Evolutionary conservation across 1,140 invertebrate species (phyloP).

Genomic region (Cotesia typhae): DNA sequence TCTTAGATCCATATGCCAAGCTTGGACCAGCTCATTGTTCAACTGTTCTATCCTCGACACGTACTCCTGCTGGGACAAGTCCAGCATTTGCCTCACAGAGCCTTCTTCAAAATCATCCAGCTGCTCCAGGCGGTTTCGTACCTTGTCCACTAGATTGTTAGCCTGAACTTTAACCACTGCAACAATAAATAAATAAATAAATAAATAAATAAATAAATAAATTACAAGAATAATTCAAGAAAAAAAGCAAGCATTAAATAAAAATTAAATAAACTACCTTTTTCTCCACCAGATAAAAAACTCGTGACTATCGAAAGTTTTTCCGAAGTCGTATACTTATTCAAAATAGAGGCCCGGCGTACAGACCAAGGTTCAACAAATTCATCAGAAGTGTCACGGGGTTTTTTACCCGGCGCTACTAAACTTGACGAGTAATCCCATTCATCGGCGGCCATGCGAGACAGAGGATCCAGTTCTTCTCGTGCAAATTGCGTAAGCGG

Average conservation of each 20-base stretch:
- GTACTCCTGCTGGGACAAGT: conserved; percentile 92
- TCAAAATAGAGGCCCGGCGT: conserved; percentile 78
- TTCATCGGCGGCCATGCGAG: conserved; percentile 71
- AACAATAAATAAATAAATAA: conserved; percentile 47
- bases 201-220: conserved; percentile 34
- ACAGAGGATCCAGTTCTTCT: conserved; percentile 73
- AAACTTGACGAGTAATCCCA: conserved; percentile 62
- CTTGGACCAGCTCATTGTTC: conserved; percentile 86
- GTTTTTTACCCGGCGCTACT: conserved; percentile 58
- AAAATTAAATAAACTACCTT: conserved; percentile 67
- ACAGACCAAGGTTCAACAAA: conserved; percentile 79
- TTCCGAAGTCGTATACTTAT: conserved; percentile 90
- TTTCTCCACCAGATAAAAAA: conserved; percentile 82
- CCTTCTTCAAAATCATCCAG: conserved; percentile 94
- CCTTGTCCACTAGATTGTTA: conserved; percentile 83
- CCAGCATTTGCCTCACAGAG: conserved; percentile 85
- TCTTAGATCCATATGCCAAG: conserved; percentile 93
- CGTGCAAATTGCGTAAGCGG: conserved; percentile 76
- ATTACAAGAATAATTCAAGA: background rate
- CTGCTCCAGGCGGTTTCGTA: conserved; percentile 90
- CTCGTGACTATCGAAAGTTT: conserved; percentile 90
- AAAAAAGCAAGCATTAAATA: too few species aligned
- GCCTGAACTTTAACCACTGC: conserved; percentile 81
- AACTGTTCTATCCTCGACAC: conserved; percentile 87
- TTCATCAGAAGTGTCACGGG: conserved; percentile 63